Evolutionary conservation across 2,113 vertebrate species (phyloP), one percentile per base, ranked within the genome.

Genomic region (Pagrus major): DNA sequence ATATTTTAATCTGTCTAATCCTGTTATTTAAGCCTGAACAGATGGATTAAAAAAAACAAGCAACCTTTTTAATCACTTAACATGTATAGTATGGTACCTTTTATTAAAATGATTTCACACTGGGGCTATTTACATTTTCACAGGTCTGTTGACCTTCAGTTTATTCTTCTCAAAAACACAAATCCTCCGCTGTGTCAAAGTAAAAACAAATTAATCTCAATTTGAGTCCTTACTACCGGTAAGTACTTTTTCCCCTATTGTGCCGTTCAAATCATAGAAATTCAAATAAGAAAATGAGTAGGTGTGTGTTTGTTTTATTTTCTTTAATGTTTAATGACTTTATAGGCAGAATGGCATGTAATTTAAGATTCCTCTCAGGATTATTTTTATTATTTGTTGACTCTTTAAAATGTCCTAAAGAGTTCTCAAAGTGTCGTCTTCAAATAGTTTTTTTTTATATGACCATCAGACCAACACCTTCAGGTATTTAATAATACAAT

Each of bases 1-100:
- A 27, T 61, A 41, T 42, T 63, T 63, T 18, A 42, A 27, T 60
- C 35, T 12, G 15, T 60, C 31, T 51, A 51, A 68, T 54, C 66
- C 35, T 14, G 23, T 27, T 27, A 39, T 12, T 69, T 31, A 23
- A 9, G 11, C 14, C 64, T 35, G 21, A 66, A 35, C 46, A 42
- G 37, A 27, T 23, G 0, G 21, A n/a, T 23, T 4, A 35, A 35
- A 35, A 35, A 35, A 35, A 35, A n/a, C 21, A 49, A n/a, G 2
- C 3, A 10, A n/a, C 46, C 5, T 9, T 58, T 31, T 21, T 4
- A 58, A 21, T 9, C 18, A 14, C 11, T 59, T 37, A 14, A 39
- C 6, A 23, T 5, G 1, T 33, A 39, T 11, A 8, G n/a, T 25
- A 2, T 25, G n/a, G n/a, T n/a, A n/a, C n/a, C n/a, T n/a, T 18